Evolutionary conservation across 2,113 vertebrate genomes (phyloP).

Genomic region (Gambusia affinis): DNA sequence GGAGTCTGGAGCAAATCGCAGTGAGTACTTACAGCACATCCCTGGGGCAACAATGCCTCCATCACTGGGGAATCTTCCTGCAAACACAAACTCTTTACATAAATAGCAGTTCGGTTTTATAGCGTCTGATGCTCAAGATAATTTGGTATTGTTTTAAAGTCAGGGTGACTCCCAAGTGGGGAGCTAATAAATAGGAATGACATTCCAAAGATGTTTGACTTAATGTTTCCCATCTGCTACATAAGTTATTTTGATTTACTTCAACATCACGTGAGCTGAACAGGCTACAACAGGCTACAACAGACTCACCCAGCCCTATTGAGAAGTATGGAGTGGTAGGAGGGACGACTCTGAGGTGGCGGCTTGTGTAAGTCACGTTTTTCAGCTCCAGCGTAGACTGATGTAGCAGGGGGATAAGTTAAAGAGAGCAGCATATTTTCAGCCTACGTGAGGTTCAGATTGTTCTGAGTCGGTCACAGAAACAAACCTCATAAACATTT

Average conservation of each 20-base stretch:
- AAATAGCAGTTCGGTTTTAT: neutral
- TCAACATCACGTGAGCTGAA: neutral
- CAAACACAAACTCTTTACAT: neutral
- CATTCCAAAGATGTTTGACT: conserved; percentile 17
- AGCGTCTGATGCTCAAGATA: neutral
- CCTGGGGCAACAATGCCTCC: conserved; percentile 91
- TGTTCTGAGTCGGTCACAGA: neutral
- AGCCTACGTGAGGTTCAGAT: neutral
- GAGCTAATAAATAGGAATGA: neutral
- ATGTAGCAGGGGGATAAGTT: neutral
- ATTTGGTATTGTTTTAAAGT: neutral
- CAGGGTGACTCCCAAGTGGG: neutral
- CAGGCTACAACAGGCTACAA: neutral
- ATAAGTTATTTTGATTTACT: neutral
- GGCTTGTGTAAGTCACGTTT: conserved; percentile 86
- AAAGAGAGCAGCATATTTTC: neutral
- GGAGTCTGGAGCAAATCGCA: conserved; percentile 90
- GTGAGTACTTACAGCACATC: conserved; percentile 88
- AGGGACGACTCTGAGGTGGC: conserved; percentile 85
- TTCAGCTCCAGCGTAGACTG: conserved; percentile 87
- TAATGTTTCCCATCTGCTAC: neutral
- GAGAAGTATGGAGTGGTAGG: conserved; percentile 87
- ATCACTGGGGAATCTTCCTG: conserved; percentile 91
- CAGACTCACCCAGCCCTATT: conserved; percentile 85
- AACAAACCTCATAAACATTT: conserved; percentile 87